Evolutionary conservation across 1,140 invertebrate genomes (phyloP), one percentile per base, ranked within the genome.

Genomic region (Drosophila cardini): DNA sequence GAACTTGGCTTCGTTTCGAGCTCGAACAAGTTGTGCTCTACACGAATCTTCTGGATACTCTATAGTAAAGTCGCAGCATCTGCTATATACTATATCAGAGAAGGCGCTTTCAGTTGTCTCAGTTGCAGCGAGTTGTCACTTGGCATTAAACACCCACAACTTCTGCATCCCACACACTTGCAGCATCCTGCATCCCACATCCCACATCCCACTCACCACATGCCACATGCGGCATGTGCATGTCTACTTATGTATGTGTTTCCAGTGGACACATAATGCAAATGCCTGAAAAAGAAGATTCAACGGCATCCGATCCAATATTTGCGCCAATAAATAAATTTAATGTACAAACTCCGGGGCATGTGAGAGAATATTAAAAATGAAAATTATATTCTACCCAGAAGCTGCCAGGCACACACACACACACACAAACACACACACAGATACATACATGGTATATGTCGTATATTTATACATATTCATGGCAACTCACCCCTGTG

Each of bases 281-380:
- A 87, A 87, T 79, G 71, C 56, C 57, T 26, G 21, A 56, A 53
- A 36, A 34, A 67, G 63, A 38, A 9, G 16, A 57, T 52, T 64
- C 79, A 82, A 65, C 76, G 50, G 65, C 80, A 89, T 89, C 84
- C 76, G 84, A 90, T 90, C 83, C 87, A 90, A 90, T 90, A 90
- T 87, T 86, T 87, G 89, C 78, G 68, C 61, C 80, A 90, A 90
- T 90, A 90, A 90, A 89, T 89, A 90, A 90, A 73, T 82, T 90
- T 90, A 90, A 89, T 90, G 83, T 81, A 81, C 76, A 75, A 89
- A 84, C 85, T 87, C 80, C 79, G 73, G 57, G 57, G 69, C 80
- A 87, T 84, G 82, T 83, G 82, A 80, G 76, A 89, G 87, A 77
- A 90, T 90, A 90, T 90, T 90, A 90, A 90, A 90, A 90, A 87